These are phyloP conservation scores for Ectemnius continuus DNA, from an alignment of 2,888 invertebrate genomes.

Conservation along the genomic window DNA sequence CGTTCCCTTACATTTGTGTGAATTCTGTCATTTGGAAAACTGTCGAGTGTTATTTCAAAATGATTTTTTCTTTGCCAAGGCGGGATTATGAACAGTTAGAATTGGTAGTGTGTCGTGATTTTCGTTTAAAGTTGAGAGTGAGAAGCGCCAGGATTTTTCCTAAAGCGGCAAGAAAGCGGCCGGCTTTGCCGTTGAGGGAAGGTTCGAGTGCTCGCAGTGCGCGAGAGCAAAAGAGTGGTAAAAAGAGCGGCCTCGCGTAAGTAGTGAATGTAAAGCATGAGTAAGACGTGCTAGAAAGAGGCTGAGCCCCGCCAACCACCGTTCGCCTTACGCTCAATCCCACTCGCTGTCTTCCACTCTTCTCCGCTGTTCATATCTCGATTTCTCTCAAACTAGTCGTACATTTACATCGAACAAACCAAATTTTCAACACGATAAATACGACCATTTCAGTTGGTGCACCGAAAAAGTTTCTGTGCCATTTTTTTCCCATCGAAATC, in stretches of 20 bases:
- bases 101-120: no score
- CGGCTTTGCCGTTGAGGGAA: slow-evolving; percentile 31
- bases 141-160: background rate
- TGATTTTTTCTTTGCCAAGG: no score
- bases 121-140: no score
- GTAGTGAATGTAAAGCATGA: slow-evolving; percentile 52
- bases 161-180: background rate
- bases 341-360: slow-evolving; percentile 28
- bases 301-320: slow-evolving; percentile 42
- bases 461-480: no score
- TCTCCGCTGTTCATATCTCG: slow-evolving; percentile 17
- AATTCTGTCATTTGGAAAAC: no score
- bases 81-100: no score
- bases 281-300: slow-evolving; percentile 15
- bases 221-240: background rate
- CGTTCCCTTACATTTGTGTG: no score
- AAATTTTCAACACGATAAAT: slow-evolving; percentile 29
- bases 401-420: slow-evolving; percentile 63
- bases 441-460: background rate
- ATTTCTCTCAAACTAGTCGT: slow-evolving; percentile 31
- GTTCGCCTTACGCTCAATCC: slow-evolving; percentile 40
- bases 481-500: no score
- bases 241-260: slow-evolving; percentile 37
- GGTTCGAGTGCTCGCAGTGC: slow-evolving; percentile 42
- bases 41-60: no score